phyloP scores from a whole-genome alignment of 2,888 invertebrate species.

The Dynastes tityus region DNA sequence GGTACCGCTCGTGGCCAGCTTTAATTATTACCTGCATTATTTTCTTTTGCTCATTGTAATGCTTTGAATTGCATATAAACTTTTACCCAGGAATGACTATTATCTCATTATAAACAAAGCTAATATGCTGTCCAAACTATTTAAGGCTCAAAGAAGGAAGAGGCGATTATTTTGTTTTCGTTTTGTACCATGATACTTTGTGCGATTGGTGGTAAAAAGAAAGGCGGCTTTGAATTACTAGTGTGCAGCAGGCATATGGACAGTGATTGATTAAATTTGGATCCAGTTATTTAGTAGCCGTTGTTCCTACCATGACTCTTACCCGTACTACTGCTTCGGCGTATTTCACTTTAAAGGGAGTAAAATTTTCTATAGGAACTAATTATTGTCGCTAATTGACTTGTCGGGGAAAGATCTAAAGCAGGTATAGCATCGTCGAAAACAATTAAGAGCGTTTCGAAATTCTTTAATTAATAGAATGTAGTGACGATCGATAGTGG shows the following conservation, averaged over 20 bases:
- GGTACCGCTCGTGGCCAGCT: no score
- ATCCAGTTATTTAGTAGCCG: slow-evolving; percentile 15
- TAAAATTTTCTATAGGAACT: slow-evolving; percentile 6
- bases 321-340: background rate
- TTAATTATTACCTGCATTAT: no score
- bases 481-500: no score
- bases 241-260: slow-evolving; percentile 14
- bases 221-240: slow-evolving; percentile 16
- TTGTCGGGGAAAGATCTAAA: background rate
- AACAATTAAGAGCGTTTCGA: background rate
- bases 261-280: slow-evolving; percentile 37
- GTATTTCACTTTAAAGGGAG: background rate
- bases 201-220: slow-evolving; percentile 5
- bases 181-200: slow-evolving; percentile 8
- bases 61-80: no score
- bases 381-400: slow-evolving; percentile 18
- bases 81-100: no score
- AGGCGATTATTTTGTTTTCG: background rate
- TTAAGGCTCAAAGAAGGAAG: background rate
- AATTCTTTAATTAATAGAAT: background rate
- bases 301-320: background rate
- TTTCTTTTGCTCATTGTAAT: no score
- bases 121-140: background rate
- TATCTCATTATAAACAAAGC: no score
- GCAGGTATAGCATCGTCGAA: background rate